Base-by-base conservation (phyloP, 2,888 invertebrate genomes). In the Monochamus alternatus region DNA sequence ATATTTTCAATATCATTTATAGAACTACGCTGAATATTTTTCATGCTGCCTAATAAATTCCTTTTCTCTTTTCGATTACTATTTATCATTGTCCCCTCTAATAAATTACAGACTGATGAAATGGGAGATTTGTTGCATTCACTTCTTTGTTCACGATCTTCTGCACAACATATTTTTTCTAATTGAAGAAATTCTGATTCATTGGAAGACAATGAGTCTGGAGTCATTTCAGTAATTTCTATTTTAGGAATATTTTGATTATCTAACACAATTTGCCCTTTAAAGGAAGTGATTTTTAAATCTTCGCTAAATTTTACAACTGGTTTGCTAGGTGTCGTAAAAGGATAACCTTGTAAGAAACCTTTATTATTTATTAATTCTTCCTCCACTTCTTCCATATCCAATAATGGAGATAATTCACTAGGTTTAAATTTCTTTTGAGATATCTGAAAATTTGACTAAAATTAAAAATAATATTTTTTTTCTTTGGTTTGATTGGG, bases 311-410 rank as follows among this genome's bases (percentile, higher is more conserved):
- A 76, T 30, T 69, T 73, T 12, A 73, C 30, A 31, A 14, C 62
- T 3, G 76, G 76, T 44, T 65, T 73, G n/a, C 43, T 64, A 30
- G 76, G 76, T 9, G 73, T 73, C 52, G 65, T 76, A 52, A 76
- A 76, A 2, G 76, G 69, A 32, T 73, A 76, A 8, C 76, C 76
- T 32, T 66, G 22, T 10, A 76, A 69, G 59, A 58, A 63, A 9
- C 47, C 60, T 55, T 66, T 76, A 14, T 73, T 76, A 7, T 64
- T 73, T 44, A 76, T 65, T 4, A 76, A 14, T 55, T 76, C 76
- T 22, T 76, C 73, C 60, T 76, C 76, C 7, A 76, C 58, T 47
- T 76, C 76, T 55, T 76, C 76, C 76, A 76, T 65, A 43, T 76
- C 69, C 51, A 76, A 32, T 44, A 76, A 62, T 12, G 76, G 76